These are phyloP conservation scores for Pandemis heparana DNA, from an alignment of 2,888 invertebrate genomes.

Conservation along the genomic window DNA sequence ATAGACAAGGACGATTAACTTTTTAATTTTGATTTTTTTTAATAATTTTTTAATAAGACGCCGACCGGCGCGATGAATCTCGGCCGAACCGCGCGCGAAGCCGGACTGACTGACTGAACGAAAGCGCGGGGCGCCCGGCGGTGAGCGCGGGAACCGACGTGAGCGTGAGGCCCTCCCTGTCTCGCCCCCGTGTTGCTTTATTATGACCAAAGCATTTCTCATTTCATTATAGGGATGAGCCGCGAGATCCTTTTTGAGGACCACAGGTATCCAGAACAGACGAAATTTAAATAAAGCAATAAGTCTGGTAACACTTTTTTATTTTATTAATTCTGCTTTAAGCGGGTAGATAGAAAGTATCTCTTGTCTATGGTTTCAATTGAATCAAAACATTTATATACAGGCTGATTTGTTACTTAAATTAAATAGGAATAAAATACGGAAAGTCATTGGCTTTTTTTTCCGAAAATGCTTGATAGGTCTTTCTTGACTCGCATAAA, in stretches of 20 bases:
- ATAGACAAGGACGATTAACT: conserved; percentile 46
- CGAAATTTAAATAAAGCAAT: not conserved
- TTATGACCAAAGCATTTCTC: conserved; percentile 59
- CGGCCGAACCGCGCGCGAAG: conserved; percentile 72
- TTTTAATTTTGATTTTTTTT: conserved; percentile 45
- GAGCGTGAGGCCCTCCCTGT: conserved; percentile 56
- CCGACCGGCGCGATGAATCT: conserved; percentile 59
- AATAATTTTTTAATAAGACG: conserved; percentile 15
- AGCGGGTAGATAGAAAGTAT: not conserved
- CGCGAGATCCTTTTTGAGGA: conserved; percentile 28
- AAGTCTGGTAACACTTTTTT: not conserved
- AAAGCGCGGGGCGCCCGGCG: conserved; percentile 46
- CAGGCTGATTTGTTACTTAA: conserved; percentile 1
- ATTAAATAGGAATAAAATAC: not conserved
- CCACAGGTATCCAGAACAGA: conserved; percentile 14
- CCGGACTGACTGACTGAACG: conserved; percentile 66
- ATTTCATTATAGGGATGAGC: conserved; percentile 54
- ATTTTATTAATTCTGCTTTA: not conserved
- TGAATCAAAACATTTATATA: not conserved
- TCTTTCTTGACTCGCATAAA: no score
- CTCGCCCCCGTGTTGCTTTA: conserved; percentile 51
- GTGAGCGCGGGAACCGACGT: conserved; percentile 56
- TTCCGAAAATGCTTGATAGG: no score
- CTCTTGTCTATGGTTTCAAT: conserved; percentile 3
- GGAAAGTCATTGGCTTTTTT: no score